Conservation (phyloP, 2,113 vertebrate species). For the Plestiodon gilberti region DNA sequence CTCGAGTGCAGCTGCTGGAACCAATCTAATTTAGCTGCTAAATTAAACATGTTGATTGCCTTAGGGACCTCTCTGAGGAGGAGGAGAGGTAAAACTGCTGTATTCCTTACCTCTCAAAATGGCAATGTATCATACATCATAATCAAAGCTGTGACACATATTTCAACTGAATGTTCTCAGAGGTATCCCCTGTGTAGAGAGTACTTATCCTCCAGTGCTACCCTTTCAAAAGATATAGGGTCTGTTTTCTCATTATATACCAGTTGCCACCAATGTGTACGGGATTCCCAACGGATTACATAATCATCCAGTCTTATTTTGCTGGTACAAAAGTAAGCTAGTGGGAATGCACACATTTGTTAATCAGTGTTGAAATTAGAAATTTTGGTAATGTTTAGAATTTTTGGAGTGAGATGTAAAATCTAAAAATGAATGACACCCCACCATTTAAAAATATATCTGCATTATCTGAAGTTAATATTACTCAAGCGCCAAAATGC, state of each 20-base stretch:
- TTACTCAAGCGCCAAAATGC: no score
- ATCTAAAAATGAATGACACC: no score
- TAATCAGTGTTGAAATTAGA: no score
- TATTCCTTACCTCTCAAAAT: constrained; percentile 9
- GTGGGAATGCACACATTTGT: background rate
- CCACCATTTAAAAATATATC: no score
- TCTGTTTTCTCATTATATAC: background rate
- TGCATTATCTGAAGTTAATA: no score
- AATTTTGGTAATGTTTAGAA: no score
- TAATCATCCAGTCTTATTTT: background rate
- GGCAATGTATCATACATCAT: background rate
- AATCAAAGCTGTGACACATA: background rate
- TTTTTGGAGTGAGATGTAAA: no score
- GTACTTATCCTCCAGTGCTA: background rate
- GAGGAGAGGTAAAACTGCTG: background rate
- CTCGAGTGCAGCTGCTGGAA: constrained; percentile 41
- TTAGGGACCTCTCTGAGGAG: accelerated
- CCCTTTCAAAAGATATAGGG: background rate
- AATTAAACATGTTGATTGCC: constrained; percentile 46
- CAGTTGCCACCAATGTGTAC: background rate
- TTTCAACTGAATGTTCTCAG: background rate
- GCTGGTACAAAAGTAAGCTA: background rate
- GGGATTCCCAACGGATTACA: background rate
- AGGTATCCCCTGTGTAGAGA: background rate
- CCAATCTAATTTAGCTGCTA: constrained; percentile 47